Evolutionary conservation across 2,888 invertebrate species (phyloP), one percentile per base, ranked within the genome.

Genomic region (Sisyra nigra): DNA sequence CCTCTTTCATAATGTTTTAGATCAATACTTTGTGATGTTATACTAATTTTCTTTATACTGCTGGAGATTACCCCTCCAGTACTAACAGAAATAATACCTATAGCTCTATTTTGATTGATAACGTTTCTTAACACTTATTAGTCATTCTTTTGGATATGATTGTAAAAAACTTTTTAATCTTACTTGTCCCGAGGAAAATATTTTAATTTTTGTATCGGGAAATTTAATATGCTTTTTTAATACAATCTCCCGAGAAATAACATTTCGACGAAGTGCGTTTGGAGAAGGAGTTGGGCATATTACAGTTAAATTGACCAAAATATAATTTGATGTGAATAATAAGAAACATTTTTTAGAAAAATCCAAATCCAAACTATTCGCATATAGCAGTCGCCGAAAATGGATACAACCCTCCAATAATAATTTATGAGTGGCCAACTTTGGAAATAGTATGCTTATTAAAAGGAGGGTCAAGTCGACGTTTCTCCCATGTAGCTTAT

Each of bases 321-420:
- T 50, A 45, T 38, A 40, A 29, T 10, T 19, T 40, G 9, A n/a
- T 13, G 6, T 30, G 15, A 9, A 11, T 40, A 13, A 30, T 29
- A n/a, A 13, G 8, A 14, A 11, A 15, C 14, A 14, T 31, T 31
- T 15, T 57, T 7, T 50, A 76, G 73, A 75, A 71, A 68, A 80
- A 80, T 59, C 76, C 77, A 14, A 65, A 68, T 52, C 68, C 69
- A 1, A 59, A 58, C 10, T 66, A 62, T 48, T 61, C 67, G 46
- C 77, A 81, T 48, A 73, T 92, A 54, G 89, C 89, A 0, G 72
- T 92, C n/a, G 92, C 79, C 1, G 92, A 92, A 64, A 83, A 81
- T 59, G 80, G 80, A 0, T 54, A 55, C 0, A 63, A 72, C 6
- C 89, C 92, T 0, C 65, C 80, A 10, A 82, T 93, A 49, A 71